Evolutionary conservation across 2,888 invertebrate species (phyloP), one percentile per base, ranked within the genome.

Genomic region (Schrankia costaestrigalis): DNA sequence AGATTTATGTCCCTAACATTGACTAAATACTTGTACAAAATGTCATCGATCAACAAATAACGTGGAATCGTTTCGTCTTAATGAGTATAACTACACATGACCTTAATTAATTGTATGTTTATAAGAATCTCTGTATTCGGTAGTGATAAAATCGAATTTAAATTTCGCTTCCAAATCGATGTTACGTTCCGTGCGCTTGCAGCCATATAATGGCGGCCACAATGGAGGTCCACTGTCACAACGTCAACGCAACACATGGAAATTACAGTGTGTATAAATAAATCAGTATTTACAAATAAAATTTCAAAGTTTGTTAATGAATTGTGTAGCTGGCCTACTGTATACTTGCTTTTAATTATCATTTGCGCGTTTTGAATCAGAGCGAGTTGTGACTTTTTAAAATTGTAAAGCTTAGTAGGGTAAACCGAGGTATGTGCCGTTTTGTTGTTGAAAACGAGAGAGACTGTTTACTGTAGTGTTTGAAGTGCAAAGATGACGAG

Each of bases 401-500:
- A 54, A 46, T 46, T 51, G 46, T 59, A 55, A 56, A 57, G 57
- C 55, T 58, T 57, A 43, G 61, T 62, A n/a, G n/a, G n/a, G n/a
- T n/a, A 27, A 45, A 43, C 41, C 60, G 51, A 55, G 50, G 58
- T 55, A 55, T 53, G 58, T 50, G 47, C 50, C 53, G 56, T 50
- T 50, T 48, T 51, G 56, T 52, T 46, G 51, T 48, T 41, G 60
- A 45, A 64, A 65, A 58, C 46, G 59, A 69, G 69, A n/a, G n/a
- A 78, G 77, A 78, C 76, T 78, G 74, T 72, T 69, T 67, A 67
- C 54, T 63, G 53, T 68, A 69, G 63, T 58, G 62, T 60, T 68
- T 66, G 63, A 48, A 56, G 75, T 76, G 73, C 76, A 74, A 75
- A 61, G 41, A 38, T 43, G 45, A 40, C 40, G 40, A 44, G 41